Evolutionary conservation across 2,113 vertebrate species (phyloP).

Genomic region (Psilopogon haemacephalus): DNA sequence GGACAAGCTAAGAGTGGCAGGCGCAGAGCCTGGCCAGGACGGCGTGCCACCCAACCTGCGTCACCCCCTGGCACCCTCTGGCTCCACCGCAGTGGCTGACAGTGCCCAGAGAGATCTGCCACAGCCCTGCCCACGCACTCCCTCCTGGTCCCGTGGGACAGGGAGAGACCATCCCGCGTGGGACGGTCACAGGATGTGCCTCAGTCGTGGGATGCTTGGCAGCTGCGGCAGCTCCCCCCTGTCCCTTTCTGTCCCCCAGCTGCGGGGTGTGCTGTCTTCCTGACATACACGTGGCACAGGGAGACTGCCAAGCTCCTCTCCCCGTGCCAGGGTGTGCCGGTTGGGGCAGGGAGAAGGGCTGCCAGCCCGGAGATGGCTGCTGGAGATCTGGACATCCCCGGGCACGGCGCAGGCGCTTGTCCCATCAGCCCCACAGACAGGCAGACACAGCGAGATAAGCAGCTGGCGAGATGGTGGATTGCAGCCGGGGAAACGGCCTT

Average conservation of each 20-base stretch:
- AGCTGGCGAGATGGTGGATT: neutral
- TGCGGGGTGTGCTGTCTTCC: neutral
- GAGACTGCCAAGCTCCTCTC: constrained; percentile 20
- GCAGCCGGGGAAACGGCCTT: neutral
- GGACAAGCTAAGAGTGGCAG: neutral
- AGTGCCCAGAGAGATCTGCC: neutral
- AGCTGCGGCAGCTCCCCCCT: accelerated
- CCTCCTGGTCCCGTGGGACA: accelerated
- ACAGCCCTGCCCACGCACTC: accelerated
- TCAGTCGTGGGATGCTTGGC: accelerated
- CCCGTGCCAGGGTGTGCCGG: neutral
- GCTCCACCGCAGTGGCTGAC: neutral
- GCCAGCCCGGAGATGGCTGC: neutral
- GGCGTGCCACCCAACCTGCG: neutral
- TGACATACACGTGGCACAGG: neutral
- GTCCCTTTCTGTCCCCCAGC: neutral
- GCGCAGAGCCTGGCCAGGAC: neutral
- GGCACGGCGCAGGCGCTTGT: accelerated
- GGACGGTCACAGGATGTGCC: neutral
- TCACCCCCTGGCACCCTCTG: constrained; percentile 14
- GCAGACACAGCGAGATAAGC: constrained; percentile 27
- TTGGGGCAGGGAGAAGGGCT: neutral
- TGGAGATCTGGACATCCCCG: neutral
- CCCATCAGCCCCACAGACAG: accelerated
- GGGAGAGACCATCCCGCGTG: neutral